A percentile compares a stretch with the other conserved stretches of the same genome.
These are phyloP conservation scores for Aleiodes leptofemur DNA, from an alignment of 2,888 invertebrate genomes.

Conservation along the genomic window DNA sequence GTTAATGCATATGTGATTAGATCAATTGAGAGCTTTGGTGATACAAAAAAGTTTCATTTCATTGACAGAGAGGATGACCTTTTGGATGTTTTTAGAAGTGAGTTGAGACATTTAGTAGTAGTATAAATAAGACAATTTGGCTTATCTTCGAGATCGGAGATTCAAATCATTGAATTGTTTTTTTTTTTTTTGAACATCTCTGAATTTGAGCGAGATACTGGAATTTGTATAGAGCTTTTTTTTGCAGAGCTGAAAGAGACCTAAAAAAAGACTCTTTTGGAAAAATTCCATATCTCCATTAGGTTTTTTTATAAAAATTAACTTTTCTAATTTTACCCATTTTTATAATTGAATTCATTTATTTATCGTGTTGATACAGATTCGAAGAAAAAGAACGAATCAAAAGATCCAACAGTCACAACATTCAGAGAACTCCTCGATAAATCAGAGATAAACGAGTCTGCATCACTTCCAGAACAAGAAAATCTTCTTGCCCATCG, in stretches of 20 bases:
- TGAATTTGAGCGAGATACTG: too few species aligned
- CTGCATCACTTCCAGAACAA: slow-evolving; percentile 42
- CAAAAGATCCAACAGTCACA: slow-evolving; percentile 52
- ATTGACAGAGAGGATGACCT: slow-evolving; percentile 62
- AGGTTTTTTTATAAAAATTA: not conserved
- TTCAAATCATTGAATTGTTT: too few species aligned
- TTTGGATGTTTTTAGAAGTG: slow-evolving; percentile 54
- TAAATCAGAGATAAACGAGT: slow-evolving; percentile 25
- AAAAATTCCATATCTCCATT: not conserved
- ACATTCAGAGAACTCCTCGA: slow-evolving; percentile 37
- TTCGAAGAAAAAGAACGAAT: slow-evolving; percentile 54
- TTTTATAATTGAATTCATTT: slow-evolving; percentile 13
- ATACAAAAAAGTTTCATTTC: slow-evolving; percentile 56
- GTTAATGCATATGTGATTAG: slow-evolving; percentile 67
- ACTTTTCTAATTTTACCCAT: not conserved
- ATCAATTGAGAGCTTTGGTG: slow-evolving; percentile 61
- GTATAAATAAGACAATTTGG: too few species aligned
- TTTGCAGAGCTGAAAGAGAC: too few species aligned
- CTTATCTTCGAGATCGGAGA: too few species aligned
- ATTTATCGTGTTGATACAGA: slow-evolving; percentile 37
- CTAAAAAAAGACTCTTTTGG: too few species aligned
- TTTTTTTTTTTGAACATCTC: too few species aligned
- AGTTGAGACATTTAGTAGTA: slow-evolving; percentile 8
- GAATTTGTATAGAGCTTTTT: too few species aligned
- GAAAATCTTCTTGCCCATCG: slow-evolving; percentile 44